A percentile compares a stretch with the other conserved stretches of the same genome.
Conservation (phyloP, 2,113 vertebrate genomes). For the Tupaia tana region DNA sequence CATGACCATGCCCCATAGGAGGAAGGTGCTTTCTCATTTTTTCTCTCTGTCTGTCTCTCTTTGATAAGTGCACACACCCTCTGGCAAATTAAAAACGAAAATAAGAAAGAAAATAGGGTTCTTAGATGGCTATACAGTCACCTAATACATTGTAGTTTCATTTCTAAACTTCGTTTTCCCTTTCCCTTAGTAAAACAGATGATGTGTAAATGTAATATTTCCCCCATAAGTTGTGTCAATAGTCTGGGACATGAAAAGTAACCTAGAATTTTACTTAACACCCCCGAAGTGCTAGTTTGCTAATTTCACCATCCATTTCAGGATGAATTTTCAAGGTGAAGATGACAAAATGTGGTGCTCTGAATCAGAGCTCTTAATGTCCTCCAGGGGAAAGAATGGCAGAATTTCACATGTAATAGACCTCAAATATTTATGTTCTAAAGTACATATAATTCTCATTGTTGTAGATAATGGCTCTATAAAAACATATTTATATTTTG, state of each 20-base stretch:
- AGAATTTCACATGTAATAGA: neutral
- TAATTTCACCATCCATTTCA: constrained; percentile 43
- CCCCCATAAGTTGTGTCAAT: neutral
- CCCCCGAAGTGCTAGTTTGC: neutral
- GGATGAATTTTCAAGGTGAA: neutral
- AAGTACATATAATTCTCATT: neutral
- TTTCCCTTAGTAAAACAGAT: neutral
- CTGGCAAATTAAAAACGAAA: too few relatives aligned
- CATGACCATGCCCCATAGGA: too few relatives aligned
- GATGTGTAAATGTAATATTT: neutral
- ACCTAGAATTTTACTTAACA: neutral
- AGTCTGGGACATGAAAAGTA: neutral
- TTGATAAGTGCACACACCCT: too few relatives aligned
- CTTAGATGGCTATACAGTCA: neutral
- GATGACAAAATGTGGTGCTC: neutral
- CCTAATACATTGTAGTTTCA: neutral
- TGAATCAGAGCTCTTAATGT: constrained; percentile 13
- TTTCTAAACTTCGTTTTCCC: neutral
- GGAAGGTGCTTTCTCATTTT: too few relatives aligned
- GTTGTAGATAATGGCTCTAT: neutral
- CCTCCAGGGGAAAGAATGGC: neutral
- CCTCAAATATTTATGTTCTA: constrained; percentile 7
- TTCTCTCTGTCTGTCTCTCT: too few relatives aligned
- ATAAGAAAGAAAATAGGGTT: neutral
- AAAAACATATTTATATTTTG: constrained; percentile 21